Evolutionary conservation across 2,113 vertebrate species (phyloP).

Genomic region (Melanostigma gelatinosum): DNA sequence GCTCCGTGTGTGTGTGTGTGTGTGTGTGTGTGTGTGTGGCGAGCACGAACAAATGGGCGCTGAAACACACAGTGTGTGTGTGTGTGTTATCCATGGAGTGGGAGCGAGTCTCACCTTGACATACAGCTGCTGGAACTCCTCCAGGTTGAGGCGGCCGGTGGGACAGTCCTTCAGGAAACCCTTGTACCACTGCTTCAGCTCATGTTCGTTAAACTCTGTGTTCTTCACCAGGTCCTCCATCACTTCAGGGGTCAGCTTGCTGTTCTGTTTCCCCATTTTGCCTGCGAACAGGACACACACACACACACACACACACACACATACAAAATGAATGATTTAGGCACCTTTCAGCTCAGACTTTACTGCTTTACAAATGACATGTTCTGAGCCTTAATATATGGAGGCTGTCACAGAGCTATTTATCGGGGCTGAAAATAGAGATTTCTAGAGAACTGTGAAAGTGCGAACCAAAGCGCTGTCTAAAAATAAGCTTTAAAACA

Average conservation of each 20-base stretch:
- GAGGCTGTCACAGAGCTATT: slow-evolving; percentile 20
- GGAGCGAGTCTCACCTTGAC: slow-evolving; percentile 88
- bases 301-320: not conserved
- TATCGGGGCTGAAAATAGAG: slow-evolving; percentile 18
- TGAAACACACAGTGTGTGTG: not conserved
- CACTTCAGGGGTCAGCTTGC: slow-evolving; percentile 97
- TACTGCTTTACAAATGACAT: not conserved
- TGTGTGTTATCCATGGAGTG: slow-evolving; percentile 20
- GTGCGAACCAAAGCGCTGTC: slow-evolving; percentile 11
- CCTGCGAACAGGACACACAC: slow-evolving; percentile 45
- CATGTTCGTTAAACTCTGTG: slow-evolving; percentile 95
- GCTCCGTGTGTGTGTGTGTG: not conserved
- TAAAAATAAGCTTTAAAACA: slow-evolving; percentile 55
- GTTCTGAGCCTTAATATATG: slow-evolving; percentile 4
- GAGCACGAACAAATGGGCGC: not conserved
- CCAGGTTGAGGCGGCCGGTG: slow-evolving; percentile 81
- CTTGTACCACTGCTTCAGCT: slow-evolving; percentile 98
- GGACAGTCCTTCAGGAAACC: slow-evolving; percentile 84
- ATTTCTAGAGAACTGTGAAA: slow-evolving; percentile 23
- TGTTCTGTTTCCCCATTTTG: slow-evolving; percentile 90
- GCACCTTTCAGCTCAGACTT: slow-evolving; percentile 12
- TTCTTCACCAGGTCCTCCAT: slow-evolving; percentile 96
- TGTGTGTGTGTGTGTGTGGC: not conserved
- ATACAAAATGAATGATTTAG: not conserved
- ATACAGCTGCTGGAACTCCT: slow-evolving; percentile 93